A percentile compares a stretch with the other conserved stretches of the same genome.
Conservation (phyloP, 2,888 invertebrate species). For the Phengaris alcon region DNA sequence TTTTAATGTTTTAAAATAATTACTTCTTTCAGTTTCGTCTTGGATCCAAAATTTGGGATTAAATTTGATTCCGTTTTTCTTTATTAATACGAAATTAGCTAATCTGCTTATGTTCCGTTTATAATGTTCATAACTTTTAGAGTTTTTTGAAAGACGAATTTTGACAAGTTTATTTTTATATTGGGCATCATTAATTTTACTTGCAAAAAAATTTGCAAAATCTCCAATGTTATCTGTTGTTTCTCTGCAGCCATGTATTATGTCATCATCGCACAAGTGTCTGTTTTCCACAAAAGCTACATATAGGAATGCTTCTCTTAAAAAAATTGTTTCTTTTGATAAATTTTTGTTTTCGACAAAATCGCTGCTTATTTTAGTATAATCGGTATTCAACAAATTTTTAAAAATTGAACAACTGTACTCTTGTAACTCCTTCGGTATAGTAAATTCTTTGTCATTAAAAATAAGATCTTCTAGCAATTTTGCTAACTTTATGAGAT, state of each 20-base stretch:
- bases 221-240: background rate
- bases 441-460: background rate
- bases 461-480: constrained; percentile 19
- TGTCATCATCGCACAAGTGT: background rate
- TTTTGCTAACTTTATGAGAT: constrained; percentile 19
- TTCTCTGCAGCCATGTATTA: background rate
- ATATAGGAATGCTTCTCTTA: constrained; percentile 13
- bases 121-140: background rate
- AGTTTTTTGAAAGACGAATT: background rate
- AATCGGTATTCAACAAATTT: background rate
- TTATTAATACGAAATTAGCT: constrained; percentile 17
- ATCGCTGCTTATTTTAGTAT: background rate
- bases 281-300: constrained; percentile 4
- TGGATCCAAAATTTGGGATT: constrained; percentile 18
- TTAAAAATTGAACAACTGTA: background rate
- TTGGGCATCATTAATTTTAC: background rate
- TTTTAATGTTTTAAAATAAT: background rate
- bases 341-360: constrained; percentile 4
- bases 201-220: constrained; percentile 2
- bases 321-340: background rate
- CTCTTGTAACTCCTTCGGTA: background rate
- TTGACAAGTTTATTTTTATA: background rate
- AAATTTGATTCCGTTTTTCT: constrained; percentile 17
- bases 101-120: background rate
- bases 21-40: background rate